A percentile compares a stretch with the other conserved stretches of the same genome.
Evolutionary conservation across 2,113 vertebrate species (phyloP).

Genomic region (Salvator merianae): DNA sequence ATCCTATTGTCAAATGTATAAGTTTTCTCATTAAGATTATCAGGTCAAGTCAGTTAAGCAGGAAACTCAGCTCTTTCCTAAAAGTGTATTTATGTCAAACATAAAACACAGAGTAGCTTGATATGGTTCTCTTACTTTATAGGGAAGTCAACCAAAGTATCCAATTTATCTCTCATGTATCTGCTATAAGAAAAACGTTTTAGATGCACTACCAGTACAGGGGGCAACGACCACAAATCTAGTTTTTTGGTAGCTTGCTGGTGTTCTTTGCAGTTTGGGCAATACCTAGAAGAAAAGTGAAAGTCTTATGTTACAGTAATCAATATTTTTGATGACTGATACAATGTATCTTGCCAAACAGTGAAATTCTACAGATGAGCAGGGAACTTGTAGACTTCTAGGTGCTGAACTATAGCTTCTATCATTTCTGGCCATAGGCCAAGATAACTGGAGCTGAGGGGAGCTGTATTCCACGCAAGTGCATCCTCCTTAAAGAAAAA

Average conservation of each 20-base stretch:
- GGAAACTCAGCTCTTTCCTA: neutral
- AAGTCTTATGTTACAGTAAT: neutral
- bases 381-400: neutral
- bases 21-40: neutral
- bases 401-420: neutral
- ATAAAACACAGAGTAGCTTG: neutral
- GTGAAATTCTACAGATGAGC: neutral
- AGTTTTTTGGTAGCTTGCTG: slow-evolving; percentile 98
- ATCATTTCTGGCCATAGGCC: neutral
- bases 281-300: slow-evolving; percentile 84
- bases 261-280: slow-evolving; percentile 98
- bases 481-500: too few species aligned
- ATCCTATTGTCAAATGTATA: neutral
- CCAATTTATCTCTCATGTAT: slow-evolving; percentile 98
- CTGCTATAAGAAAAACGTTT: slow-evolving; percentile 98
- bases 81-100: neutral
- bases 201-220: slow-evolving; percentile 94
- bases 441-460: neutral
- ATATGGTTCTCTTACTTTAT: slow-evolving; percentile 76
- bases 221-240: slow-evolving; percentile 95
- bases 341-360: neutral
- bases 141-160: slow-evolving; percentile 96
- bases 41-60: neutral
- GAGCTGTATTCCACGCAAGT: neutral
- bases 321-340: neutral